Percentiles rank a stretch among this genome's conserved stretches.
Conservation (phyloP, 2,888 invertebrate species). For the Pecten maximus region DNA sequence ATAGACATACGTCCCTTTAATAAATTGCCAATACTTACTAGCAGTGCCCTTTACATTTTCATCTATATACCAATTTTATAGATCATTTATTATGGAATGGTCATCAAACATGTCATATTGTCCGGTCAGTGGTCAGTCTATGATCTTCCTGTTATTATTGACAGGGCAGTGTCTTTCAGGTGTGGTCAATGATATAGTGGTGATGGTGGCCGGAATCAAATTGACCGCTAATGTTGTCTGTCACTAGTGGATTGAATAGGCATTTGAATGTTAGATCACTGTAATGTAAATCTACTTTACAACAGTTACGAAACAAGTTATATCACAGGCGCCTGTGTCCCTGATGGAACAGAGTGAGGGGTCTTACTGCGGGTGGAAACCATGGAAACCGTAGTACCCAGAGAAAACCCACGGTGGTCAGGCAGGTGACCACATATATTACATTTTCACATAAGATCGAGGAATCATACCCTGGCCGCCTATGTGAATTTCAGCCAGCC, state of each 20-base stretch:
- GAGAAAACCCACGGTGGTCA: too few species aligned
- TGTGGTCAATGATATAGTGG: neutral
- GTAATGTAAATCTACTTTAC: too few species aligned
- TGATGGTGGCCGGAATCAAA: neutral
- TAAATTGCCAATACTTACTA: neutral
- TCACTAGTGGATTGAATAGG: neutral
- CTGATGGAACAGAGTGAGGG: too few species aligned
- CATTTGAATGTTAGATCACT: too few species aligned
- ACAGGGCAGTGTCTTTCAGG: neutral
- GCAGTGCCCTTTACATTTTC: neutral
- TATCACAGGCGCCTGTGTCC: too few species aligned
- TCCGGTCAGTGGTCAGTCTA: neutral
- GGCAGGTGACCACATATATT: too few species aligned
- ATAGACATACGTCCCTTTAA: slow-evolving; percentile 15
- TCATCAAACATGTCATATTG: neutral
- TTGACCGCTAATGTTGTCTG: neutral
- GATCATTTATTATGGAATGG: neutral
- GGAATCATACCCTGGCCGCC: too few species aligned
- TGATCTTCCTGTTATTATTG: neutral
- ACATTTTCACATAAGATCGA: too few species aligned
- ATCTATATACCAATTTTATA: neutral
- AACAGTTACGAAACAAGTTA: too few species aligned
- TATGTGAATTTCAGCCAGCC: too few species aligned
- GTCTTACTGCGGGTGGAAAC: too few species aligned
- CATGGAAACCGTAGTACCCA: too few species aligned